These are phyloP conservation scores for Uria lomvia DNA, from an alignment of 2,113 vertebrate genomes.

Conservation along the genomic window DNA sequence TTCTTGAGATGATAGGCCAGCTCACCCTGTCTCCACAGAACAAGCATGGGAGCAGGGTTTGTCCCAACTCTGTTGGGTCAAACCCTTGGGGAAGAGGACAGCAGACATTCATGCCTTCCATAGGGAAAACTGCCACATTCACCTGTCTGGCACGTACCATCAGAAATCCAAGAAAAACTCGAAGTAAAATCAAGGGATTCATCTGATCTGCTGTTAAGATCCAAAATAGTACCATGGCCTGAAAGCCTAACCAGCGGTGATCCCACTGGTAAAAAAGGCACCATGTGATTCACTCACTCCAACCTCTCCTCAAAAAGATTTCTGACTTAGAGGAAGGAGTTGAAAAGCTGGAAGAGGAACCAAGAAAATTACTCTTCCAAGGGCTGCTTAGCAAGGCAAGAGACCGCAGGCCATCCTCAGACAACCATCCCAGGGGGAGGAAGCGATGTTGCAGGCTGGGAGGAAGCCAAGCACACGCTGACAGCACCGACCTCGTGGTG, in stretches of 20 bases:
- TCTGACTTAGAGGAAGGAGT: background rate
- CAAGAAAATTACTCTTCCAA: background rate
- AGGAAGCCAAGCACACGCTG: rapidly evolving
- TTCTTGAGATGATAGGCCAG: background rate
- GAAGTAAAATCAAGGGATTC: background rate
- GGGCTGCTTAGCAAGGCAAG: background rate
- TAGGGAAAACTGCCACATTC: background rate
- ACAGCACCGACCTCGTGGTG: background rate
- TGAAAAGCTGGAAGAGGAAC: background rate
- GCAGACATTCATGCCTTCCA: background rate
- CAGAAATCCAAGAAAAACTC: background rate
- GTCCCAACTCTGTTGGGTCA: background rate
- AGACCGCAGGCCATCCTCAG: background rate
- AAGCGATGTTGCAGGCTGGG: background rate
- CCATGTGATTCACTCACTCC: background rate
- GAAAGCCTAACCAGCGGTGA: background rate
- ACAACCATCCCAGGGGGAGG: background rate
- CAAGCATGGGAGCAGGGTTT: background rate
- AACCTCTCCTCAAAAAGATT: background rate
- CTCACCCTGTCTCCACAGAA: background rate
- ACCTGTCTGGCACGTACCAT: background rate
- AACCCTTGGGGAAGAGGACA: background rate
- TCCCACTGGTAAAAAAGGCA: background rate
- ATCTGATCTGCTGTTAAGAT: background rate
- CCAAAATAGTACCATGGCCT: background rate